Evolutionary conservation across 2,888 invertebrate genomes (phyloP), one percentile per base, ranked within the genome.

Genomic region (Dynastes grantii): DNA sequence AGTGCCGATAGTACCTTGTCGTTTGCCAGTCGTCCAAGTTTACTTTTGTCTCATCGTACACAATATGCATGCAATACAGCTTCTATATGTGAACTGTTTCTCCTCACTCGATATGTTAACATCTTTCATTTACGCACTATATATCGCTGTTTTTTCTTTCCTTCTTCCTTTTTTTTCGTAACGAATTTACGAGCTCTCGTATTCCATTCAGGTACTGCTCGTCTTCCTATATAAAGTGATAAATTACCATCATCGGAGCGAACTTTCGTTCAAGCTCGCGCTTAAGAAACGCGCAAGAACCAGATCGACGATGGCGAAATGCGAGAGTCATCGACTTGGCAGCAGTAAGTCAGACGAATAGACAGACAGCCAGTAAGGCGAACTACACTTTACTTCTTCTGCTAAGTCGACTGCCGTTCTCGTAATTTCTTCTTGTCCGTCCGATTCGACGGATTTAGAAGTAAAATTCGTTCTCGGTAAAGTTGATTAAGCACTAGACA

Each of bases 141-240:
- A 68, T 51, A 51, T 51, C 51, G 65, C 32, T 49, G 11, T 6
- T 27, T 27, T 51, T 68, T 32, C 27, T 6, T 11, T n/a, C 49
- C 11, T 22, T 27, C 29, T 13, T 61, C 22, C 45, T 68, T 51
- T 68, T 68, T 51, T 49, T 51, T 51, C n/a, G 40, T 16, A 11
- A 27, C 67, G 27, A 68, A 68, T 68, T 68, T 68, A 68, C 68
- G 68, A 68, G 49, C 68, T 27, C 29, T 29, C 22, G 58, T 75
- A 75, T 75, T 61, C 73, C 61, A 49, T 75, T 61, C 73, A 63
- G 61, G 61, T 58, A 29, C 58, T 22, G 58, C 40, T 32, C 53
- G 53, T 55, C 70, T 70, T 70, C 70, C 70, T 70, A 70, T 70
- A 67, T 70, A 70, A 37, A 71, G 71, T 75, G 73, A 75, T 75